Evolutionary conservation across 2,888 invertebrate genomes (phyloP).

Genomic region (Leucophenga montana): DNA sequence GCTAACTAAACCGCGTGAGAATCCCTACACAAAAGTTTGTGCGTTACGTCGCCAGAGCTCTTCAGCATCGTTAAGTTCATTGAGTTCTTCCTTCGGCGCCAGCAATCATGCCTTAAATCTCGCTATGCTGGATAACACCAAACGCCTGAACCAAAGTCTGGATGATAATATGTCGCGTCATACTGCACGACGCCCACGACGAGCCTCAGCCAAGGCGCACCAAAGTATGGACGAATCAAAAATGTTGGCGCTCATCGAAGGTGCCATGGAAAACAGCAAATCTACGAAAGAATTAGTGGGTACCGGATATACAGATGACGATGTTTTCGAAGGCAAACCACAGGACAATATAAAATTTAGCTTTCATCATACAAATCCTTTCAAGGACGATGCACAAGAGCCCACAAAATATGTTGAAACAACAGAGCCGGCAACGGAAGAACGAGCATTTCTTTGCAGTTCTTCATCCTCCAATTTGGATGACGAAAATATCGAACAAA

Average conservation of each 20-base stretch:
- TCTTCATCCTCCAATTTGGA: conserved; percentile 49
- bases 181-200: conserved; percentile 52
- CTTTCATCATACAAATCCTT: conserved; percentile 72
- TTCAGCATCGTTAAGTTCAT: conserved; percentile 80
- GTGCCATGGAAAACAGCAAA: conserved; percentile 45
- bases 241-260: conserved; percentile 69
- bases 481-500: conserved; percentile 33
- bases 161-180: conserved; percentile 78
- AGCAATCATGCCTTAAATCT: conserved; percentile 52
- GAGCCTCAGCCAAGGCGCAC: conserved; percentile 77
- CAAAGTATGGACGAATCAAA: conserved; percentile 81
- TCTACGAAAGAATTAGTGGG: conserved; percentile 38
- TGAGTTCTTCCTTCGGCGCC: conserved; percentile 64
- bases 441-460: conserved; percentile 54
- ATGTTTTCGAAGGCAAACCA: conserved; percentile 57
- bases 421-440: conserved; percentile 8
- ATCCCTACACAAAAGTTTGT: conserved; percentile 91
- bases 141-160: conserved; percentile 82
- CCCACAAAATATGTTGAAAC: background rate
- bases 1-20: conserved; percentile 83
- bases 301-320: conserved; percentile 59
- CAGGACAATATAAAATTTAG: conserved; percentile 46
- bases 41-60: conserved; percentile 89
- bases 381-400: conserved; percentile 63
- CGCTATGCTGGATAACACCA: conserved; percentile 75